phyloP scores from a whole-genome alignment of 2,113 vertebrate species.

The Chaetorhynchus papuensis region DNA sequence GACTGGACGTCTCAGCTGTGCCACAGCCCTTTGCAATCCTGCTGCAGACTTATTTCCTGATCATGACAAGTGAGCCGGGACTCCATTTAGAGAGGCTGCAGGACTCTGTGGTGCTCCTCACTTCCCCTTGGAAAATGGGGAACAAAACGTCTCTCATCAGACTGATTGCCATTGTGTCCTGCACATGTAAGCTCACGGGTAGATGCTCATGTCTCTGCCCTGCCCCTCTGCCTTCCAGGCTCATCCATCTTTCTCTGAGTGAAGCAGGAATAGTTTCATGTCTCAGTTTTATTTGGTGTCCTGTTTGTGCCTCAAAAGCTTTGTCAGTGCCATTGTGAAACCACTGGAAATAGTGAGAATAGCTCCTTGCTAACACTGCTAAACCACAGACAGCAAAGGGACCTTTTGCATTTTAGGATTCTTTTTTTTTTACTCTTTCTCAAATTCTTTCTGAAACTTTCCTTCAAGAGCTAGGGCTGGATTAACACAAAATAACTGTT shows the following conservation, averaged over 20 bases:
- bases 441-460: background rate
- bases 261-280: constrained; percentile 43
- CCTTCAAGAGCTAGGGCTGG: background rate
- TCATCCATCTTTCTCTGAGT: constrained; percentile 48
- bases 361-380: background rate
- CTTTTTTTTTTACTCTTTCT: background rate
- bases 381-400: background rate
- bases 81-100: constrained; percentile 25
- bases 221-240: constrained; percentile 45
- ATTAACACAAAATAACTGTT: background rate
- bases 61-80: background rate
- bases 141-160: constrained; percentile 64
- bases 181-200: background rate
- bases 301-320: background rate
- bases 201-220: background rate
- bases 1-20: constrained; percentile 14
- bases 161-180: constrained; percentile 62
- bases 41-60: background rate
- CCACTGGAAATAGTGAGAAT: background rate
- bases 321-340: background rate
- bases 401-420: background rate
- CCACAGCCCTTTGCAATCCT: background rate
- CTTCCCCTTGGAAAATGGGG: constrained; percentile 44
- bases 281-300: constrained; percentile 46
- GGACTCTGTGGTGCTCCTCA: constrained; percentile 28